phyloP scores from a whole-genome alignment of 2,888 invertebrate species.

The Latrodectus hesperus region DNA sequence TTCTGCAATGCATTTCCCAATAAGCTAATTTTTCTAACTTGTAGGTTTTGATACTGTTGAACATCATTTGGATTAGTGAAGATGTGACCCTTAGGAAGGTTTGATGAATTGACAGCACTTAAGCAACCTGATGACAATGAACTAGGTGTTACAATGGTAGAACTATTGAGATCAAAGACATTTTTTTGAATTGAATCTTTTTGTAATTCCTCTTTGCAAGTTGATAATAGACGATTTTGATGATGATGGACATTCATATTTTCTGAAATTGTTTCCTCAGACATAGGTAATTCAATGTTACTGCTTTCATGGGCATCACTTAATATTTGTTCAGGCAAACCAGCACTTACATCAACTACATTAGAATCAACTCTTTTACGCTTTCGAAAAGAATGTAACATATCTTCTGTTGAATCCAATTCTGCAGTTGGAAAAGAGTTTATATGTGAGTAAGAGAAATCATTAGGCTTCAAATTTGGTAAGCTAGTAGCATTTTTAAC shows the following conservation, averaged over 20 bases:
- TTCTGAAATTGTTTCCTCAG: conserved; percentile 18
- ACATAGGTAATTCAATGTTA: conserved; percentile 35
- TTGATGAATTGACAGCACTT: conserved; percentile 47
- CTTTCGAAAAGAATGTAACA: conserved; percentile 16
- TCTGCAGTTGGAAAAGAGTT: neutral
- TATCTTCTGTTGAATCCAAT: conserved; percentile 3
- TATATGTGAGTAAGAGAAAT: neutral
- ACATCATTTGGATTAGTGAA: conserved; percentile 1
- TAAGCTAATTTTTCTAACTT: conserved; percentile 54
- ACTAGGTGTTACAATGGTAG: conserved; percentile 59
- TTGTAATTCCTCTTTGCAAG: conserved; percentile 12
- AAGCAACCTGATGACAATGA: conserved; percentile 61
- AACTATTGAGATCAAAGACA: conserved; percentile 50
- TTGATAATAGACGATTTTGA: conserved; percentile 22
- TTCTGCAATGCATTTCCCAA: conserved; percentile 1
- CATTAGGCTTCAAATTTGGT: neutral
- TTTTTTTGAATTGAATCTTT: conserved; percentile 16
- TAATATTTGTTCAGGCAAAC: conserved; percentile 54
- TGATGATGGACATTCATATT: conserved; percentile 26
- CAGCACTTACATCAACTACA: conserved; percentile 34
- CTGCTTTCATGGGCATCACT: conserved; percentile 50
- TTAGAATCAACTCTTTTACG: conserved; percentile 32
- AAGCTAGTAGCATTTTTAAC: conserved; percentile 17
- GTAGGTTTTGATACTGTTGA: conserved; percentile 40
- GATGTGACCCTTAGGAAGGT: neutral